Evolutionary conservation across 2,797 vertebrate genomes (phyloP).

Genomic region (Sternarchorhynchus goeldii): DNA sequence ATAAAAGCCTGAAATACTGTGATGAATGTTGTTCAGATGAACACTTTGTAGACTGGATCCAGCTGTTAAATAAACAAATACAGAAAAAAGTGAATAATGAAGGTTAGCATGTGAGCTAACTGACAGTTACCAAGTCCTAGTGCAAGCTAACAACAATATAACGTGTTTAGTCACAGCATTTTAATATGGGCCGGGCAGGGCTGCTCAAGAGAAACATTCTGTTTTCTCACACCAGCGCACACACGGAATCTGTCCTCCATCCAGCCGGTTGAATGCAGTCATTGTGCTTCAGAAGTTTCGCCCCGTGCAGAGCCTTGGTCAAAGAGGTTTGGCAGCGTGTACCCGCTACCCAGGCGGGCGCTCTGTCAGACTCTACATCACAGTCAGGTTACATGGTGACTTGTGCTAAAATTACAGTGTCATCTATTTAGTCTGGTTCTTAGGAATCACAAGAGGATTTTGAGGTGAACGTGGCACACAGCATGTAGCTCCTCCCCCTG

Average conservation of each 20-base stretch:
- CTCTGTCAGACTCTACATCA: conserved; percentile 1
- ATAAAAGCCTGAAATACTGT: too few species aligned
- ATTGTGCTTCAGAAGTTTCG: conserved; percentile 51
- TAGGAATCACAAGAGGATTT: conserved; percentile 14
- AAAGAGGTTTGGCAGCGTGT: conserved; percentile 24
- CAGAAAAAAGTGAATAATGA: too few species aligned
- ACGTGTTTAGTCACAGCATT: neutral
- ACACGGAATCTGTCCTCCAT: conserved; percentile 53
- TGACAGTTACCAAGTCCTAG: neutral
- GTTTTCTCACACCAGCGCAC: conserved; percentile 39
- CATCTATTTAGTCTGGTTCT: conserved; percentile 33
- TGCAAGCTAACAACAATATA: neutral
- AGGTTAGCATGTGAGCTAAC: too few species aligned
- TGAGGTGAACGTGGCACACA: conserved; percentile 5
- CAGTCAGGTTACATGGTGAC: conserved; percentile 41
- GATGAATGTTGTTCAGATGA: too few species aligned
- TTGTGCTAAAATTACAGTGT: conserved; percentile 38
- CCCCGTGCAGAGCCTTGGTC: conserved; percentile 11
- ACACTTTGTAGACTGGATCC: too few species aligned
- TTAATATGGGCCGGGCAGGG: conserved; percentile 1
- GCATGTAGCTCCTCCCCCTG: neutral
- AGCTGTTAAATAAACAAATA: too few species aligned
- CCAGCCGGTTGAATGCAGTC: conserved; percentile 52
- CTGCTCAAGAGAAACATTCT: conserved; percentile 9
- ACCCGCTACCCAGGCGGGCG: neutral